Evolutionary conservation across 2,888 invertebrate species (phyloP).

Genomic region (Neoaliturus tenellus): DNA sequence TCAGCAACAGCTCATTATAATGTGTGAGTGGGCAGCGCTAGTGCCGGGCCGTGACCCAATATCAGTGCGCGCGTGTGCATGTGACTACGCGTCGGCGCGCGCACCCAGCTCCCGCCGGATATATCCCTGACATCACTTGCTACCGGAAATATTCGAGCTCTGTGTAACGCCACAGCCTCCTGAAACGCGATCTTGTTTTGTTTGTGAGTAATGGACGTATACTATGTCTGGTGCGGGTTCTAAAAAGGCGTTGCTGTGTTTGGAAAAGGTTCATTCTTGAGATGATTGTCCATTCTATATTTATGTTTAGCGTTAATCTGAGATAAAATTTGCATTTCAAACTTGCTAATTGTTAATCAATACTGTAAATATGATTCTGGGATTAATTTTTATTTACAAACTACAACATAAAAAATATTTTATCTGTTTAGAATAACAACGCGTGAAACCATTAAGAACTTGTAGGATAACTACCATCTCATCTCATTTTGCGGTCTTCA

Average conservation of each 20-base stretch:
- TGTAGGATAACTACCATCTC: no score
- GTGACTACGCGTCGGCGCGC: neutral
- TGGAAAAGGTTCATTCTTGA: no score
- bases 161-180: conserved; percentile 6
- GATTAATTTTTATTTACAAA: no score
- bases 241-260: neutral
- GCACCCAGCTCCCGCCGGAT: conserved; percentile 12
- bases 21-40: conserved; percentile 23
- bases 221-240: neutral
- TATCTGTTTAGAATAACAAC: no score
- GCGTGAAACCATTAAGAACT: no score
- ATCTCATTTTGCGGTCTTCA: no score
- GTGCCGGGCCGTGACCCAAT: conserved; percentile 31
- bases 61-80: neutral
- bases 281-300: no score
- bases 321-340: no score
- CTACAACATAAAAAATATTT: no score
- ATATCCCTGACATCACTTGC: conserved; percentile 14
- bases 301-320: no score
- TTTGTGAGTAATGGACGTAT: neutral
- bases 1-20: conserved; percentile 31
- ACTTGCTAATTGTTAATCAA: no score
- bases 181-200: conserved; percentile 32
- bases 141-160: conserved; percentile 34
- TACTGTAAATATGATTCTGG: no score